Conservation (phyloP, 2,888 invertebrate species). For the Pyrgus malvae region DNA sequence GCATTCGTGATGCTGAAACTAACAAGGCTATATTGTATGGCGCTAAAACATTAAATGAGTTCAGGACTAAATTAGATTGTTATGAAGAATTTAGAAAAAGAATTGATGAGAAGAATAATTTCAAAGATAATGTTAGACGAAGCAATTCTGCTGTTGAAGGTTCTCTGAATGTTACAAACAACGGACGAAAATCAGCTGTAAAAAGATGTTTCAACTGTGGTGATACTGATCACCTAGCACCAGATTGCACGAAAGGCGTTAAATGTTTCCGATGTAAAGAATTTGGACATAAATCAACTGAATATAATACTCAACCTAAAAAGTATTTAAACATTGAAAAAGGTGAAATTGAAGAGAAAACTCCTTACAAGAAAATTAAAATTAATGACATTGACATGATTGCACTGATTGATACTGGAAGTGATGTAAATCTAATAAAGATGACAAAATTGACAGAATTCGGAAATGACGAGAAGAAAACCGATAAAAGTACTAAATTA, state of each 20-base stretch:
- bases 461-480: background rate
- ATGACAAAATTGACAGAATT: constrained; percentile 11
- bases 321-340: background rate
- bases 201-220: background rate
- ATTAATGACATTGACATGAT: background rate
- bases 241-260: background rate
- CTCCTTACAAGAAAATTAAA: background rate
- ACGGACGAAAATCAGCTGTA: too few relatives aligned
- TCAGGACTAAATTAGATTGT: too few relatives aligned
- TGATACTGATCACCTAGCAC: background rate
- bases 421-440: background rate
- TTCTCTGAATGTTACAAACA: too few relatives aligned
- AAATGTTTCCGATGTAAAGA: background rate
- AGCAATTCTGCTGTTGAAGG: too few relatives aligned
- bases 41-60: too few relatives aligned
- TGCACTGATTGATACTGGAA: background rate
- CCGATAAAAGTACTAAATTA: background rate
- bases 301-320: background rate
- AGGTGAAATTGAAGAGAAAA: background rate
- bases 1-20: too few relatives aligned
- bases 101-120: too few relatives aligned
- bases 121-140: too few relatives aligned
- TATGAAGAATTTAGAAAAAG: too few relatives aligned
- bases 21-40: too few relatives aligned
- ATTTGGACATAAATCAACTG: background rate